Base-by-base conservation (phyloP, 2,888 invertebrate species). In the Venusia cambrica region DNA sequence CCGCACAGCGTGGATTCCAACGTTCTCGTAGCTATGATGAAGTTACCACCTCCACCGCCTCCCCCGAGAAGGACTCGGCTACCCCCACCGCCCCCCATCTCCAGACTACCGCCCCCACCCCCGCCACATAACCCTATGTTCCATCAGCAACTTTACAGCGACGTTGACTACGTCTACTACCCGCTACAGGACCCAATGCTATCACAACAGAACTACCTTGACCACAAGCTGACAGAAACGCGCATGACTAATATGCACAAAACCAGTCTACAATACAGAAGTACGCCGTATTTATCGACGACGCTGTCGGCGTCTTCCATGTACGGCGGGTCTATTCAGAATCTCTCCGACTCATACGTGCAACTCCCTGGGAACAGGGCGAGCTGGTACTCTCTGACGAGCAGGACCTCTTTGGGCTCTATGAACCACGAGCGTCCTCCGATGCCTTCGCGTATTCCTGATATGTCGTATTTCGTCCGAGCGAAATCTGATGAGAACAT, bases 111-210 rank as follows among this genome's bases (percentile, higher is more conserved):
- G 2, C 91, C 92, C 0, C 90, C 92, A 19, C 84, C 94, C 2
- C 93, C 94, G 0, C 93, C 94, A 0, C 96, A 95, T 64, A 92
- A 96, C 42, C 94, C 95, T 46, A 93, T 95, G 61, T 97, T 95
- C 60, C 94, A 95, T 57, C 95, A 95, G 62, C 96, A 96, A 65
- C 88, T 97, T 35, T 95, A 95, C 59, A 96, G 96, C 41, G 96
- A 97, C 62, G 95, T 95, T 2, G 96, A 97, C 74, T 97, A 95
- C 62, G 96, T 97, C 3, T 95, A 96, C 69, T 97, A 96, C 63
- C 96, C 96, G 0, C 74, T 96, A 43, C 96, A 96, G 76, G 96
- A 97, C 74, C 96, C 96, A 4, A 92, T 94, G 0, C 90, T 96
- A 22, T 96, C 96, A 47, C 95, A 95, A 65, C 96, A 96, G 71